Evolutionary conservation across 2,888 invertebrate genomes (phyloP), one percentile per base, ranked within the genome.

Genomic region (Hydropsyche betteni): DNA sequence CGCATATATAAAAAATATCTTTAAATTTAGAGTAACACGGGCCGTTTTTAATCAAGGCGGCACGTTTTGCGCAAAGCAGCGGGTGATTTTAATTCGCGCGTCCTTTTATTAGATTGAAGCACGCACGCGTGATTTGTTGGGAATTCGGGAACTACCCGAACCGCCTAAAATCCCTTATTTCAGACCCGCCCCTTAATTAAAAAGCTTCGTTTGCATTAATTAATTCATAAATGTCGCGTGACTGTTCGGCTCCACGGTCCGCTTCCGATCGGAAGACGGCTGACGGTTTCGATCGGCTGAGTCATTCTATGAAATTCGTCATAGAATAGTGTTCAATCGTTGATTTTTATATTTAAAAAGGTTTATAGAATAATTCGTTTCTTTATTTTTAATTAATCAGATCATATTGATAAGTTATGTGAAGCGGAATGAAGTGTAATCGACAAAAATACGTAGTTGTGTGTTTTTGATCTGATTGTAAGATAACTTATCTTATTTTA

Each of bases 61-160:
- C 77, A 76, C 77, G 77, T 77, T 75, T 71, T 64, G 58, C 71
- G 44, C 74, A 75, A 77, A 76, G 24, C 79, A 79, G 75, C 76
- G 79, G 79, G 77, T 51, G 77, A 73, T 79, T 79, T 79, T 77
- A 75, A 77, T 77, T 79, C 77, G 64, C 73, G 61, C 33, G 74
- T 55, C 76, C 75, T 74, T 74, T 51, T 74, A 73, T 75, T 78
- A 72, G 76, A 76, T 76, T 71, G 74, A 24, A 10, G 51, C 24
- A 69, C 51, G 12, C 50, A 14, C 10, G 44, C 38, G 44, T 69
- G 69, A 69, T 36, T 69, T 69, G 44, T 16, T n/a, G 16, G 50
- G 12, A 38, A 50, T 12, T 52, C 51, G 33, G 24, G 5, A 34
- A 70, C 70, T 12, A 38, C 34, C 58, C 68, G 33, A 24, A 64